A percentile compares a stretch with the other conserved stretches of the same genome.
These are phyloP conservation scores for Budorcas taxicolor DNA, from an alignment of 2,113 vertebrate species.

Conservation along the genomic window DNA sequence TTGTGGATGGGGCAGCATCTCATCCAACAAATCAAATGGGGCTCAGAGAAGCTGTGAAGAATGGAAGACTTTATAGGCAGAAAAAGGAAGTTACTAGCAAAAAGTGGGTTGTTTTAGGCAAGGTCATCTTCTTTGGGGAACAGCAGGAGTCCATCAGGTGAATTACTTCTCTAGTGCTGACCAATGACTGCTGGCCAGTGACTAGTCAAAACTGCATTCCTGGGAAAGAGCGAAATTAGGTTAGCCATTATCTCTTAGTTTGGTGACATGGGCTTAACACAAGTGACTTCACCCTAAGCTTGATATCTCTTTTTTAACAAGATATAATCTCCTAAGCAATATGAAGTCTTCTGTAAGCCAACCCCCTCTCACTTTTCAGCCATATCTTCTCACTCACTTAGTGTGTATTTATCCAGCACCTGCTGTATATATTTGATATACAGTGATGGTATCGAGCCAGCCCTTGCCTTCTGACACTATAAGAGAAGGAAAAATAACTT, in stretches of 20 bases:
- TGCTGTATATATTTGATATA: not conserved
- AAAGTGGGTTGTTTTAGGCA: no score
- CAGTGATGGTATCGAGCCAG: not conserved
- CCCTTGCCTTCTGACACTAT: not conserved
- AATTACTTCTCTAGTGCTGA: not conserved
- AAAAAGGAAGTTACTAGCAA: not conserved
- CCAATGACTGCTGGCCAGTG: not conserved
- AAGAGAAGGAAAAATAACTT: not conserved
- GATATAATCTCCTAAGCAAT: not conserved
- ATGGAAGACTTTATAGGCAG: not conserved
- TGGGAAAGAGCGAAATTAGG: not conserved
- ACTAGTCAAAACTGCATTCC: not conserved
- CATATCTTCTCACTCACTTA: not conserved
- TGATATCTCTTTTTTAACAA: not conserved
- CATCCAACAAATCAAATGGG: not conserved
- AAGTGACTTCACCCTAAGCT: not conserved
- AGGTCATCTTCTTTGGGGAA: not conserved
- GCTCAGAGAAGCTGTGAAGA: not conserved
- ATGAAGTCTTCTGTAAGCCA: not conserved
- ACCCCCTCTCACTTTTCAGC: not conserved
- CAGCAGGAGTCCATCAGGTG: not conserved
- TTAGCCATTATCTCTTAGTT: not conserved
- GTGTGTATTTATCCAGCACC: accelerated
- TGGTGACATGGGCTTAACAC: not conserved
- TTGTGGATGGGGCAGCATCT: not conserved